Conservation (phyloP, 2,888 invertebrate species). For the Platycheirus rosarum region DNA sequence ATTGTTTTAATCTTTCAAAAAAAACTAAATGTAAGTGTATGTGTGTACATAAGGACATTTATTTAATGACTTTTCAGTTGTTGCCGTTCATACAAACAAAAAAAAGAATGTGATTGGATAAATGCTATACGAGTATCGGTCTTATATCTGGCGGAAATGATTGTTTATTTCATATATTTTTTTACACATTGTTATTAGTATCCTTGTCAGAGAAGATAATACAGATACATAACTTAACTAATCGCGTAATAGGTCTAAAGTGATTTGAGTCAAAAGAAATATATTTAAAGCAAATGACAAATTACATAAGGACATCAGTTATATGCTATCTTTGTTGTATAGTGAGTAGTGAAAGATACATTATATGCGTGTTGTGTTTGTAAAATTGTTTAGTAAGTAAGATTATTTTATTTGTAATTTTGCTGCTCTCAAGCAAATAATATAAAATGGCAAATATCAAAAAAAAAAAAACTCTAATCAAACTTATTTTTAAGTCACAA, state of each 20-base stretch:
- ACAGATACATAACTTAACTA: conserved; percentile 64
- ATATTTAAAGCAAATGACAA: no score
- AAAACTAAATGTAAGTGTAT: conserved; percentile 17
- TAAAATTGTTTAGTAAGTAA: conserved; percentile 36
- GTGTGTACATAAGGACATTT: conserved; percentile 12
- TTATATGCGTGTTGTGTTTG: conserved; percentile 46
- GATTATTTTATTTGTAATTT: background rate
- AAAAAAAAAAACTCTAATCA: no score
- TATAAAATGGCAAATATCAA: no score
- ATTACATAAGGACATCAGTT: conserved; percentile 9
- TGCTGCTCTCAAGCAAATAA: background rate
- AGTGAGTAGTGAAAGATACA: conserved; percentile 56
- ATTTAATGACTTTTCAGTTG: background rate
- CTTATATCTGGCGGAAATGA: conserved; percentile 42
- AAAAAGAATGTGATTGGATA: conserved; percentile 57
- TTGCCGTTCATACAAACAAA: background rate
- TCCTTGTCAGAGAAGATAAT: conserved; percentile 54
- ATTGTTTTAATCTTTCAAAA: background rate
- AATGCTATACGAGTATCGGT: conserved; percentile 47
- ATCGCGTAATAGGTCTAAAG: conserved; percentile 73
- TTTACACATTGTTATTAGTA: conserved; percentile 67
- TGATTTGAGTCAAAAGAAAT: conserved; percentile 41
- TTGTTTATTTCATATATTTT: conserved; percentile 63
- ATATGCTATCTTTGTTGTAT: conserved; percentile 60
- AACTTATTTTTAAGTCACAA: no score